Evolutionary conservation across 2,113 vertebrate genomes (phyloP).

Genomic region (Elanoides forficatus): DNA sequence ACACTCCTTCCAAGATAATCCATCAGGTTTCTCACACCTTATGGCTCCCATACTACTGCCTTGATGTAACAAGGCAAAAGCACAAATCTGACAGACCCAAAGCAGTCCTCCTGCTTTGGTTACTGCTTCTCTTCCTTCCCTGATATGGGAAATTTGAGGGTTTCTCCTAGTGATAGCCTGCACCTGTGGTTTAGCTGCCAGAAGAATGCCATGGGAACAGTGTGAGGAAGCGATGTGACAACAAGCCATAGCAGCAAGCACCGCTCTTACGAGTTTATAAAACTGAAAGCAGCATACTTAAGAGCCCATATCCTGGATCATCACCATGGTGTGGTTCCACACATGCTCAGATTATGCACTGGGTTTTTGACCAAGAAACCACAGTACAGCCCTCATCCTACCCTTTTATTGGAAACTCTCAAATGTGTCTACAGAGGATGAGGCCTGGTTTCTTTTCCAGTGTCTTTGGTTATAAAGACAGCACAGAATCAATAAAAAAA

Average conservation of each 20-base stretch:
- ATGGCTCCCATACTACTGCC: not conserved
- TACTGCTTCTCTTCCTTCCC: not conserved
- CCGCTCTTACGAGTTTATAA: accelerated
- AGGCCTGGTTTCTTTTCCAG: not conserved
- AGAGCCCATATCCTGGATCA: not conserved
- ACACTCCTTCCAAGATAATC: not conserved
- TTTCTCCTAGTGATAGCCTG: not conserved
- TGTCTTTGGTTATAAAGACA: not conserved
- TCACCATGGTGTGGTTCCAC: not conserved
- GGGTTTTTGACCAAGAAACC: not conserved
- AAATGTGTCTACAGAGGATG: not conserved
- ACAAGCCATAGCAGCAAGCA: not conserved
- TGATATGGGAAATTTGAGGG: accelerated
- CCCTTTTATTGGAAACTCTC: not conserved
- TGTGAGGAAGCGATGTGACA: not conserved
- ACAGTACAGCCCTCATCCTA: not conserved
- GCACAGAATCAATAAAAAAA: not conserved
- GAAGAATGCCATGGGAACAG: not conserved
- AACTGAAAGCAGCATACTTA: not conserved
- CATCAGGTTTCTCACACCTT: not conserved
- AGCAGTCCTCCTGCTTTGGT: not conserved
- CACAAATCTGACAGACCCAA: not conserved
- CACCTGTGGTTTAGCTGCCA: not conserved
- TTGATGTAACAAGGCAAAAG: not conserved
- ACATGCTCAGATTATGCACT: not conserved